phyloP scores from a whole-genome alignment of 1,140 invertebrate genomes.

The Cherax quadricarinatus region DNA sequence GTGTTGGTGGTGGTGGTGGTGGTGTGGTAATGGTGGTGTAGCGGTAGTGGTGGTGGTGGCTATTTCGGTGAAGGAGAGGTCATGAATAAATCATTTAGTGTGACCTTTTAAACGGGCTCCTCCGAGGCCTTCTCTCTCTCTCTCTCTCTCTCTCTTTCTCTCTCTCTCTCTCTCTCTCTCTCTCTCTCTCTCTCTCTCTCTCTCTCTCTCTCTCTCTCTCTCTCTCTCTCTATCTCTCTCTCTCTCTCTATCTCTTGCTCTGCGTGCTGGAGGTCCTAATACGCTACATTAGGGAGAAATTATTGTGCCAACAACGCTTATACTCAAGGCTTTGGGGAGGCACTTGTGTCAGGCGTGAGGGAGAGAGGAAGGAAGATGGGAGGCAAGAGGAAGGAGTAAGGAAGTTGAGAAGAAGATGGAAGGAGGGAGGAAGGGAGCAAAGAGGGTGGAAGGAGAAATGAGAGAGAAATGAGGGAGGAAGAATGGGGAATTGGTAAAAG shows the following conservation, averaged over 20 bases:
- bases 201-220: constrained; percentile 24
- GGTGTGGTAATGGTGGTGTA: not conserved
- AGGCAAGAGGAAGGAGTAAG: too few species aligned
- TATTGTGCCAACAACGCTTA: too few species aligned
- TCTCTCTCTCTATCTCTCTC: constrained; percentile 2
- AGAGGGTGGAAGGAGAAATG: not conserved
- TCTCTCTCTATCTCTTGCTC: constrained; percentile 28
- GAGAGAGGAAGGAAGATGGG: not conserved
- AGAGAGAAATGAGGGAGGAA: not conserved
- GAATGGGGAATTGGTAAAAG: not conserved
- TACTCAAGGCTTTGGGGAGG: not conserved
- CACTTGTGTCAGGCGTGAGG: too few species aligned
- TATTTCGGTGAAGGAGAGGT: not conserved
- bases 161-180: not conserved
- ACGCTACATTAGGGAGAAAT: too few species aligned
- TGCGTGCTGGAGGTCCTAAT: not conserved
- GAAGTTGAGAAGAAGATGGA: not conserved
- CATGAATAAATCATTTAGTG: not conserved
- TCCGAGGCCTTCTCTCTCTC: not conserved
- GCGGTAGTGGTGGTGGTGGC: not conserved
- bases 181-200: constrained; percentile 8
- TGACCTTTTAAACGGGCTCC: not conserved
- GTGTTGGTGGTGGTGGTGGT: not conserved
- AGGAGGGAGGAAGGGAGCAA: too few species aligned
- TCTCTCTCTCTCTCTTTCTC: not conserved